Base-by-base conservation (phyloP, 2,888 invertebrate genomes). In the Microplitis manilae region DNA sequence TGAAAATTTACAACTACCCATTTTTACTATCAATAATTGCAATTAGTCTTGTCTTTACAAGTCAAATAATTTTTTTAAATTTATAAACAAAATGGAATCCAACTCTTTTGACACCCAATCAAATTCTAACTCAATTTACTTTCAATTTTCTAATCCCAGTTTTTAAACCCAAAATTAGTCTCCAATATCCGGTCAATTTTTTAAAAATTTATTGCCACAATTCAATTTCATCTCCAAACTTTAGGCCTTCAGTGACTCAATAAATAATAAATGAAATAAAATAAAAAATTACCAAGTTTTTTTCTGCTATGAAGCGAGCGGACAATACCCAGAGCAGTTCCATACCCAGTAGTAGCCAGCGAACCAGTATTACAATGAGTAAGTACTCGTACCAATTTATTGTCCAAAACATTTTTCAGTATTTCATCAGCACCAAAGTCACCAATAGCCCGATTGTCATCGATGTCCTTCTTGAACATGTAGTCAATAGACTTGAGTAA, bases 341-440 rank as follows among this genome's bases (percentile, higher is more conserved):
- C 99, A 91, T 98, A 97, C 62, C 98, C 98, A 68, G 97, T 97
- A 5, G 99, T 99, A 1, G 99, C 99, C 84, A 99, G 92, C 2
- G 98, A 97, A 0, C 99, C 99, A 1, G 99, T 99, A 90, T 99
- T 99, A 90, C 99, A 99, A 89, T 99, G 98, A 2, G 99, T 99
- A 73, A 99, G 91, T 75, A 99, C 92, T 80, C 94, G 92, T 2
- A 96, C 94, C 71, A 91, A 89, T 68, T 92, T 91, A 81, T 94
- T 93, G n/a, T 92, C 92, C 20, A 91, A 89, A 80, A 90, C 88
- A 75, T 90, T 90, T 68, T 91, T 91, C 73, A 97, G 87, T 85
- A 98, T 96, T 79, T 94, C 94, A 79, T 93, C 92, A 75, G 96
- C 96, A 65, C 98, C 98, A 91, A 93, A 93, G 83, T 93, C 92